phyloP scores from a whole-genome alignment of 1,140 invertebrate species.

The Bombyx mori region DNA sequence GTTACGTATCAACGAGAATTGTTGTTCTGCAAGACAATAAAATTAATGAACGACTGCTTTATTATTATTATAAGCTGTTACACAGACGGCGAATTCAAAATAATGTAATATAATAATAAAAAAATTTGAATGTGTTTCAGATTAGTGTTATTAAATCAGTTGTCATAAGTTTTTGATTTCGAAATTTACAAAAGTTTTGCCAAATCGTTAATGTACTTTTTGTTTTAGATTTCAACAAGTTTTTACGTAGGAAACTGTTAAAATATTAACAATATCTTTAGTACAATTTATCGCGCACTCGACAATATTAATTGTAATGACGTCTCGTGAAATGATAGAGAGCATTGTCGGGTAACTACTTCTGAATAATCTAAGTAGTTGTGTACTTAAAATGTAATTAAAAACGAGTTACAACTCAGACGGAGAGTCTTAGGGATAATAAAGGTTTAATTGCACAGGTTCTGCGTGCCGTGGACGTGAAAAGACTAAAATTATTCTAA shows the following conservation, averaged over 20 bases:
- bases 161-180: too few relatives aligned
- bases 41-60: too few relatives aligned
- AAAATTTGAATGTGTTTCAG: too few relatives aligned
- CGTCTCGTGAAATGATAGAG: constrained; percentile 20
- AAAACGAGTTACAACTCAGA: constrained; percentile 29
- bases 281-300: constrained; percentile 4
- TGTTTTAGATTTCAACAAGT: too few relatives aligned
- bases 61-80: too few relatives aligned
- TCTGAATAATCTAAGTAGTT: constrained; percentile 22
- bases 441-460: constrained; percentile 29
- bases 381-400: constrained; percentile 36
- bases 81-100: too few relatives aligned
- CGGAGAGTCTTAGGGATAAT: constrained; percentile 23
- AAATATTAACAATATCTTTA: constrained; percentile 6
- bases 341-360: constrained; percentile 13
- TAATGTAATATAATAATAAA: too few relatives aligned
- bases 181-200: too few relatives aligned
- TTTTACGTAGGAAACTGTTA: background rate
- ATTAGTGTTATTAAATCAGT: too few relatives aligned
- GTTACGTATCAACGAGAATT: background rate
- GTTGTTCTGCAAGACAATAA: too few relatives aligned
- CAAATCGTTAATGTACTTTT: too few relatives aligned
- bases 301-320: constrained; percentile 16
- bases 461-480: constrained; percentile 1
- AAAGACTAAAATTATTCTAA: constrained; percentile 21